These are phyloP conservation scores for Melieria picta DNA, from an alignment of 2,888 invertebrate genomes.

Conservation along the genomic window DNA sequence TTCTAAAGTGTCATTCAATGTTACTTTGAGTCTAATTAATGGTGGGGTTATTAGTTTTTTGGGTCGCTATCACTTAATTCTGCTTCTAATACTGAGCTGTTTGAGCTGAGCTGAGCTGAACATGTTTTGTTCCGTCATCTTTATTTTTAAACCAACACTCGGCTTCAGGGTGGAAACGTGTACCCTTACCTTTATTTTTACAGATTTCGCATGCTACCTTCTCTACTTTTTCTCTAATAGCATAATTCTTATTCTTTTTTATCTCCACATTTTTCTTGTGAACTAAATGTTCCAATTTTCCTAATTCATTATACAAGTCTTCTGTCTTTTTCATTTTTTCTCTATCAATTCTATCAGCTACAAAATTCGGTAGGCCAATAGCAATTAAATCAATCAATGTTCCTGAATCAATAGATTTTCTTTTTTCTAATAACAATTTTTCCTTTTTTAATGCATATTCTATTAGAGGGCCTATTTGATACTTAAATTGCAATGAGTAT, in stretches of 20 bases:
- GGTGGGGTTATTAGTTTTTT: constrained; percentile 40
- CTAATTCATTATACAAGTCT: constrained; percentile 42
- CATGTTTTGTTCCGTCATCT: constrained; percentile 24
- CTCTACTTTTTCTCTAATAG: constrained; percentile 22
- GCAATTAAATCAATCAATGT: constrained; percentile 50
- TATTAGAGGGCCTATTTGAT: constrained; percentile 46
- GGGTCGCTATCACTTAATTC: constrained; percentile 26
- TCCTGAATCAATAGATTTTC: constrained; percentile 35
- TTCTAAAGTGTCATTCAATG: constrained; percentile 32
- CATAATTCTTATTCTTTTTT: constrained; percentile 24
- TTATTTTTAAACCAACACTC: constrained; percentile 32
- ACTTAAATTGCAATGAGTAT: constrained; percentile 47
- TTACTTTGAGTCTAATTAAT: constrained; percentile 39
- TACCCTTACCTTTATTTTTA: constrained; percentile 36
- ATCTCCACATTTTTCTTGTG: constrained; percentile 20
- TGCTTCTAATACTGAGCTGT: constrained; percentile 20
- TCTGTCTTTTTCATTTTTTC: constrained; percentile 47
- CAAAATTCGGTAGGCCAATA: constrained; percentile 47
- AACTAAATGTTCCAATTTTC: constrained; percentile 50
- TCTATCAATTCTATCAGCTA: constrained; percentile 49
- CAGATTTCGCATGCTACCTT: constrained; percentile 40
- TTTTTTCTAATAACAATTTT: constrained; percentile 37
- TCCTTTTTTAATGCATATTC: constrained; percentile 45
- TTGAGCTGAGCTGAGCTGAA: too few relatives aligned
- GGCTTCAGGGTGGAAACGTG: constrained; percentile 35